Evolutionary conservation across 2,113 vertebrate species (phyloP), one percentile per base, ranked within the genome.

Genomic region (Ascaphus truei): DNA sequence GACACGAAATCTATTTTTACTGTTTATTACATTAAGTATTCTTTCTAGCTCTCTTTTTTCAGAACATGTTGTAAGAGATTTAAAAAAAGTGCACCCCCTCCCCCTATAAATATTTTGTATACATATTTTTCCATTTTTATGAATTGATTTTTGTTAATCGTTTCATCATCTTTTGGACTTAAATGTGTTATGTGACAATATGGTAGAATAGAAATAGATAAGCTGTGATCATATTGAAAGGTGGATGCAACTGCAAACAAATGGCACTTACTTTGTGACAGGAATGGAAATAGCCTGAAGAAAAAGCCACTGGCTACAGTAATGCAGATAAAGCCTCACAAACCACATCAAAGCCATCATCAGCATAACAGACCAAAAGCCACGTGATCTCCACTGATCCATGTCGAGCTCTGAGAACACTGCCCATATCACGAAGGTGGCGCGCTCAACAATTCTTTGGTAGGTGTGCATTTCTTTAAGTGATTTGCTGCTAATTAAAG

Each of bases 261-360:
- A 57, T 0, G 1, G 27, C 55, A 87, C 94, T 95, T 88, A 97
- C 96, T 90, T 96, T 84, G 91, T 90, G 80, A 97, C 90, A 80
- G 94, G 95, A 85, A 93, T 81, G 1, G 89, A 88, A 77, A 92
- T 88, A 81, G 75, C 81, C 78, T 85, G 81, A 73, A 99, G 97
- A 85, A 92, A 93, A 66, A 98, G 84, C 94, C 95, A 95, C 77
- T 98, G 97, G 85, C 93, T 91, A 73, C 89, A 83, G 85, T 98
- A 98, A 85, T 96, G 96, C 81, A 96, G 75, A 85, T 95, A 96
- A 64, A 98, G 92, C 75, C 95, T 88, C 74, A 89, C 73, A 67
- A 98, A 95, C 94, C 94, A 98, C 80, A 95, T 88, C 73, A 93
- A 80, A 80, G 86, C 75, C 33, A 89, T 62, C 71, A 96, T 81